Evolutionary conservation across 2,113 vertebrate genomes (phyloP), one percentile per base, ranked within the genome.

Genomic region (Hyla sarda): DNA sequence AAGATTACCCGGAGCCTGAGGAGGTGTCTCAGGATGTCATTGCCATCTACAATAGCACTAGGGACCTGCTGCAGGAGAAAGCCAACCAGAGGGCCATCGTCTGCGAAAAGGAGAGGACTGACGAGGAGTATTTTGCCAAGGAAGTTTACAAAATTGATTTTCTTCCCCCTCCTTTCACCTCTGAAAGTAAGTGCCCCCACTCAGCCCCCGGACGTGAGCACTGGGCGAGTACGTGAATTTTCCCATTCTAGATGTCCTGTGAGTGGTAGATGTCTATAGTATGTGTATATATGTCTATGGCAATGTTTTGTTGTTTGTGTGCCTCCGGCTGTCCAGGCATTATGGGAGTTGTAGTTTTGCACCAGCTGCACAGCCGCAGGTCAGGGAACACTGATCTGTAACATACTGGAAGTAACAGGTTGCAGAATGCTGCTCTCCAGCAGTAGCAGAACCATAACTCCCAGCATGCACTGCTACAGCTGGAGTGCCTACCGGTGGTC

Each of bases 121-220:
- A 99, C 74, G 98, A 99, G 92, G 98, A 99, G 48, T 99, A 99
- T 82, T 99, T 99, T 1, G 98, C 98, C 80, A 99, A 99, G 91
- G 98, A 99, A 92, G 97, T 99, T 87, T 98, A 99, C 92, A 96
- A 98, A 90, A 96, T 99, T 30, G 97, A 99, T 90, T 96, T 98
- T 97, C 89, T 93, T 87, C 92, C 95, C 62, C 91, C 89, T 74
- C 92, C 89, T 76, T 94, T 91, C 87, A 92, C 95, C 3, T 91
- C 96, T 16, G 97, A 98, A 93, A 99, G 98, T 99, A 94, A 99
- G 98, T 96, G 11, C 58, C 12, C 77, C 34, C 79, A 1, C 37
- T 13, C 58, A 37, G 73, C 72, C 75, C 75, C 50, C 23, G 72
- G 72, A 74, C 72, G 9, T 74, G 72, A 74, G 21, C 50, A 21